Evolutionary conservation across 2,113 vertebrate genomes (phyloP), one percentile per base, ranked within the genome.

Genomic region (Orientallactaga bullata): DNA sequence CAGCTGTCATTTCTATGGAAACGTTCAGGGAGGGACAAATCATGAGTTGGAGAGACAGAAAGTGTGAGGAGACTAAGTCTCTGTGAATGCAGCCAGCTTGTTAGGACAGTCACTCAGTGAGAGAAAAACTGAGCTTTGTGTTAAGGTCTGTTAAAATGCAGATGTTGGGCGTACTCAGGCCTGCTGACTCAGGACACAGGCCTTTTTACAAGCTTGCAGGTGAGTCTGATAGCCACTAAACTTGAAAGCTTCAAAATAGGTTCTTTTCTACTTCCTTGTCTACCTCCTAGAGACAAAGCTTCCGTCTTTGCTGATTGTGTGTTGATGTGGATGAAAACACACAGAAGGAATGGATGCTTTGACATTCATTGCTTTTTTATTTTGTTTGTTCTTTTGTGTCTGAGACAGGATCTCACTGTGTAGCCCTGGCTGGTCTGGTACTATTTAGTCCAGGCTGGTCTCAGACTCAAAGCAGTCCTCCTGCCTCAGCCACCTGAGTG

Each of bases 1-100:
- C 23, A 76, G 77, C 35, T 94, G 55, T 78, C 16, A 32, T 76
- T 85, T 91, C 65, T 93, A 15, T 3, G 9, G 24, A 65, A 73
- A 74, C 65, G 17, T 61, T 85, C 60, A 76, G 66, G 74, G 55
- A 68, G 66, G 30, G 37, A n/a, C 21, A 58, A 51, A 28, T 66
- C 65, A 60, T 76, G 88, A 77, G 88, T 20, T 42, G 76, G 85
- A 93, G 85, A 93, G 78, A 89, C 65, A 90, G 91, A 85, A 94
- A 86, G 73, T 78, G 24, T 2, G 61, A 94, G 58, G 73, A 30
- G 60, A 82, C 37, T 42, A 78, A 23, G 28, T 32, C 17, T n/a
- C 39, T 39, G 61, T 85, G 76, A 86, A 47, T 3, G 2, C 39
- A 39, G 58, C 8, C 16, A 35, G 21, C 18, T 30, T 80, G 18